phyloP scores from a whole-genome alignment of 2,888 invertebrate genomes.

The Dryobotodes eremita region DNA sequence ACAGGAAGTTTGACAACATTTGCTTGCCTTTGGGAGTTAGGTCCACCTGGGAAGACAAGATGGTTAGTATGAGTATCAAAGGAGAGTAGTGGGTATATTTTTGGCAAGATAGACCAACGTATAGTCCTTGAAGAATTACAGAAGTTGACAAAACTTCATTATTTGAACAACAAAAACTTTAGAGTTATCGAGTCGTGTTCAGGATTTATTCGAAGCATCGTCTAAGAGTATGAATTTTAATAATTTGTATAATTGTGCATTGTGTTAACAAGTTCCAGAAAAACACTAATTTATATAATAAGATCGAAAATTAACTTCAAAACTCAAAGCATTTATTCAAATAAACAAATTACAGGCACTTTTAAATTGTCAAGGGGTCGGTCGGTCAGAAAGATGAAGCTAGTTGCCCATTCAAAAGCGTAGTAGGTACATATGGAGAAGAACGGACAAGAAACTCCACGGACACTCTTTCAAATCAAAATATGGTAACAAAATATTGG shows the following conservation, averaged over 20 bases:
- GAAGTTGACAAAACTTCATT: background rate
- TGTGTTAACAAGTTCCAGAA: background rate
- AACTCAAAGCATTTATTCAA: too few species aligned
- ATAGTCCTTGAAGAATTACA: background rate
- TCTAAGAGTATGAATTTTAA: background rate
- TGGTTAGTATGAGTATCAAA: background rate
- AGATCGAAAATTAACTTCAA: background rate
- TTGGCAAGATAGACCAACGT: background rate
- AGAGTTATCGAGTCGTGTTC: background rate
- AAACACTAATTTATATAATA: background rate
- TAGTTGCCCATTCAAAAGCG: too few species aligned
- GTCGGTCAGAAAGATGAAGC: too few species aligned
- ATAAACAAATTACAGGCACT: too few species aligned
- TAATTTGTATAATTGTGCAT: background rate
- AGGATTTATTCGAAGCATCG: background rate
- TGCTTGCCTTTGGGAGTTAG: constrained; percentile 97
- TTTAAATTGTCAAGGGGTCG: too few species aligned
- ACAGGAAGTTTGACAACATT: constrained; percentile 98
- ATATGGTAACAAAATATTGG: too few species aligned
- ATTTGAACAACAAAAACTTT: background rate
- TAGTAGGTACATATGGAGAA: too few species aligned
- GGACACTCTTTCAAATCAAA: too few species aligned
- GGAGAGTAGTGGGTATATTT: background rate
- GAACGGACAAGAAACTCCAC: too few species aligned
- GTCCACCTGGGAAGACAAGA: constrained; percentile 93